Conservation (phyloP, 2,113 vertebrate species). For the Chlorodrepanis virens region DNA sequence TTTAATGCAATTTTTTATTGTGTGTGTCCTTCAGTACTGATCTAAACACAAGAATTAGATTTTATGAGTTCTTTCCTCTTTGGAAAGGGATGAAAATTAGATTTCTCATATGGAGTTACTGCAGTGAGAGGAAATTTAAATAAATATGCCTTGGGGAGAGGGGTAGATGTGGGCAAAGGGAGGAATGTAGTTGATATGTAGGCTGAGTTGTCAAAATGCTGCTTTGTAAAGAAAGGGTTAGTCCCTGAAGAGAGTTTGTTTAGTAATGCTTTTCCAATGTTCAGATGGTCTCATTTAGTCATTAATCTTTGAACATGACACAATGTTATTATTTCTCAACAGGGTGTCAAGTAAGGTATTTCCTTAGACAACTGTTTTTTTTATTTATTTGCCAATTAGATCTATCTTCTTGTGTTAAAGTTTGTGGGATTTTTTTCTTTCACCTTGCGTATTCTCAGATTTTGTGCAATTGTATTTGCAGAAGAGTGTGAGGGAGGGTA, state of each 20-base stretch:
- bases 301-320: background rate
- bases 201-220: background rate
- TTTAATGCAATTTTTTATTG: background rate
- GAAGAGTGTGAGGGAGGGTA: background rate
- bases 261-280: background rate
- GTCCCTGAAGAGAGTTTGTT: background rate
- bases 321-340: background rate
- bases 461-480: background rate
- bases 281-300: background rate
- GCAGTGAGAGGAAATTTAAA: background rate
- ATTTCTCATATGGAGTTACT: background rate
- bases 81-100: background rate
- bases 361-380: background rate
- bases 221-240: background rate
- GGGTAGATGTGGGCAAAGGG: background rate
- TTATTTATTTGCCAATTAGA: background rate
- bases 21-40: background rate
- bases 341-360: background rate
- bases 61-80: background rate
- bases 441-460: background rate
- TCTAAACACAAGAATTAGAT: background rate
- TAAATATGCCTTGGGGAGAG: background rate
- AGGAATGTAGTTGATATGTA: background rate
- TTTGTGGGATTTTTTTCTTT: background rate
- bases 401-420: background rate